A percentile compares a stretch with the other conserved stretches of the same genome.
Conservation (phyloP, 2,113 vertebrate genomes). For the Murina feae region DNA sequence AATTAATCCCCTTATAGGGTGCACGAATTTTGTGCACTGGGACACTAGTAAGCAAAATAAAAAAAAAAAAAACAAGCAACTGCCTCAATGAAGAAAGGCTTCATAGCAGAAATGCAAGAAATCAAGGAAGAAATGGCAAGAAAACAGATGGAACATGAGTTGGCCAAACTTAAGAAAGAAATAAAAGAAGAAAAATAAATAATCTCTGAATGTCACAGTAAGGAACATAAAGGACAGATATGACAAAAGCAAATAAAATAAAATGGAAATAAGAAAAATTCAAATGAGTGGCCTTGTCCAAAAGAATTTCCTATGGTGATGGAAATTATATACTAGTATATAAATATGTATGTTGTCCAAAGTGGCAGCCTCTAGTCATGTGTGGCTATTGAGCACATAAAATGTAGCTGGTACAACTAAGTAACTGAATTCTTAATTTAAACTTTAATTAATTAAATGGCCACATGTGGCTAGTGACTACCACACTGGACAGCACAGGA, state of each 20-base stretch:
- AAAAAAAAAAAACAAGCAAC: not conserved
- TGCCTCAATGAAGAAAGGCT: not conserved
- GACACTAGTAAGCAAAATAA: too few species aligned
- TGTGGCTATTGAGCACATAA: not conserved
- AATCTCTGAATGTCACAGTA: not conserved
- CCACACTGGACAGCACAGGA: not conserved
- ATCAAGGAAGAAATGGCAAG: not conserved
- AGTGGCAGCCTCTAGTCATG: not conserved
- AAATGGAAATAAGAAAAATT: not conserved
- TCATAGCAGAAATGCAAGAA: not conserved
- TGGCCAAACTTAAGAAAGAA: not conserved
- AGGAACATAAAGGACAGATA: not conserved
- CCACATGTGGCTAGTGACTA: not conserved
- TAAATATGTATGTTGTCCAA: not conserved
- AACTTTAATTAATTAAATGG: not conserved
- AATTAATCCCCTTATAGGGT: too few species aligned
- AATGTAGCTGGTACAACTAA: not conserved
- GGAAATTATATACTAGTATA: not conserved
- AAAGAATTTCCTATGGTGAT: not conserved
- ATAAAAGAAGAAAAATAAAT: not conserved
- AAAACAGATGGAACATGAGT: not conserved
- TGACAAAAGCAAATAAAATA: not conserved
- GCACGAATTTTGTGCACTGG: too few species aligned
- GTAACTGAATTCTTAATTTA: not conserved
- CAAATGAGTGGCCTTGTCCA: not conserved